Evolutionary conservation across 2,113 vertebrate genomes (phyloP), one percentile per base, ranked within the genome.

Genomic region (Bubalus kerabau): DNA sequence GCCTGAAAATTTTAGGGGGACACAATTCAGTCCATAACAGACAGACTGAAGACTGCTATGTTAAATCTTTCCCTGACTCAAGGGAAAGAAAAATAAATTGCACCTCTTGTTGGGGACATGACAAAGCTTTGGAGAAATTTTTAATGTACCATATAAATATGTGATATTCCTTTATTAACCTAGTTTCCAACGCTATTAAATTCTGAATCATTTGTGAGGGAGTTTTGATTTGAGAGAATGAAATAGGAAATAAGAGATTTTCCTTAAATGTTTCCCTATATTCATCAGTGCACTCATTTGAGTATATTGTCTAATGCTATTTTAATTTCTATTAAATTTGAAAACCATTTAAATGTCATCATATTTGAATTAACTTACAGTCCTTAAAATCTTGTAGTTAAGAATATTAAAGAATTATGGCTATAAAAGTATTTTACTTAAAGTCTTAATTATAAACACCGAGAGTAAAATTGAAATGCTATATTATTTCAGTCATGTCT

Each of bases 301-400:
- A 52, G 3, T 86, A 2, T 86, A 87, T 87, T 57, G 81, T 86
- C 26, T 30, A 83, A 46, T 91, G 26, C 15, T 54, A 60, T 87
- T 87, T 96, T 94, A 82, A 89, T 90, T 97, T 94, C 5, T 2
- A 87, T 87, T 92, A 83, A 76, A 82, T 86, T 96, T 40, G 4
- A 36, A 91, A 83, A 59, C 24, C 21, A 76, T 8, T 88, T 91
- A 90, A 59, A 67, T 78, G 16, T 76, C 19, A 96, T 32, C 19
- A 30, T 86, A 86, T 89, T 64, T 85, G 43, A 86, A 91, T 78
- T 76, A 91, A 67, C 3, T 74, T 78, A 9, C 0, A 67, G 5
- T 46, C 7, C 62, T 78, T 94, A 82, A 92, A 87, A 52, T 93
- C 3, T 96, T 95, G 1, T 59, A n/a, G 15, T 86, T 91, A 36